Base-by-base conservation (phyloP, 2,888 invertebrate genomes). In the Scaptomyza parva region DNA sequence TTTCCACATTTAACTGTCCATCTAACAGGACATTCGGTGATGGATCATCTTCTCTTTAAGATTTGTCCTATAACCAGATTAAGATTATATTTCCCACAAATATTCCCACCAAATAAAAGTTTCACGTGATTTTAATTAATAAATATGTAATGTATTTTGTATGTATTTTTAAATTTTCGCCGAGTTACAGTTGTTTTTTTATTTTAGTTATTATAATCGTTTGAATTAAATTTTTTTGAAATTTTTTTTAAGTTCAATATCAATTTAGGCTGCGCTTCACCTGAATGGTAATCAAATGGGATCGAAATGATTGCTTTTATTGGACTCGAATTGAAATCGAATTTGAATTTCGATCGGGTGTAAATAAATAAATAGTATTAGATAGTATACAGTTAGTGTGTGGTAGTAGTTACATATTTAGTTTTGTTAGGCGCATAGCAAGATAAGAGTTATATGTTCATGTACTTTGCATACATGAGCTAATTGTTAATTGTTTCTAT, bases 381-480 rank as follows among this genome's bases (percentile, higher is more conserved):
- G 58, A 60, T 82, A 71, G 78, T 79, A 82, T 86, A 78, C 76
- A 83, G 61, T 78, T 78, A 77, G 62, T 84, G 70, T 76, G 60
- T 84, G 70, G 37, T 69, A 74, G 37, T 69, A 69, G 68, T 73
- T 67, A 70, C 39, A 35, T 54, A 59, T 17, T 60, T 60, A 54
- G 48, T 67, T 73, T 70, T 67, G n/a, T n/a, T n/a, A 85, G 83
- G 79, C 86, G 83, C 79, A 78, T 82, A 78, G 83, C 86, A 82
- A 63, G n/a, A n/a, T 76, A 75, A 70, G 58, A 82, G 70, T 82
- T 78, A 78, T 84, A 35, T 41, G 47, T 59, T 61, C 45, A 59
- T 47, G 51, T 67, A n/a, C n/a, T 47, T 45, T 58, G 60, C 81
- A 52, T 48, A 66, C 48, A 72, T 50, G 53, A 72, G 66, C 55